Conservation (phyloP, 2,113 vertebrate species). For the Tauraco erythrolophus region DNA sequence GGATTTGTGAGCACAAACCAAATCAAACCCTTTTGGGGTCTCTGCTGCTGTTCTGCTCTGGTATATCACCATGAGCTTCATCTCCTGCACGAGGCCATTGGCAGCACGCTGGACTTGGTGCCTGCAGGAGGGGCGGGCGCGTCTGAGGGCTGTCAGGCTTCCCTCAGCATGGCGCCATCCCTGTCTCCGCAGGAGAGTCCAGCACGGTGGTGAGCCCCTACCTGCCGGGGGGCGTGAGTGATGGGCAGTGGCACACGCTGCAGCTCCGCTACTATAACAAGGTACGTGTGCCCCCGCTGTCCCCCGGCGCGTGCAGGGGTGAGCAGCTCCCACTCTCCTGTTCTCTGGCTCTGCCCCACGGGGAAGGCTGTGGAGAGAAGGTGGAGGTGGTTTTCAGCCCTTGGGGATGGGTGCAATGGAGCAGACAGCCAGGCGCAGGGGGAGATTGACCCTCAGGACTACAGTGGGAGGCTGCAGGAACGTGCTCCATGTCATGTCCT, state of each 20-base stretch:
- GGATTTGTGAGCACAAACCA: not conserved
- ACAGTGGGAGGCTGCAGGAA: not conserved
- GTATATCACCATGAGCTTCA: not conserved
- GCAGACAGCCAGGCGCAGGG: not conserved
- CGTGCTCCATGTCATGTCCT: accelerated
- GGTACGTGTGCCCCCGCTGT: constrained; percentile 68
- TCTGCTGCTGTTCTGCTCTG: not conserved
- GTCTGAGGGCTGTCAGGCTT: accelerated
- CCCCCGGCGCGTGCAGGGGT: accelerated
- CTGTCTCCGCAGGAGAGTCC: constrained; percentile 84
- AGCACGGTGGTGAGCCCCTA: constrained; percentile 94
- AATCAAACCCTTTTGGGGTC: not conserved
- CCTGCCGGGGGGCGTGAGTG: constrained; percentile 90
- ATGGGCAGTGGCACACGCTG: constrained; percentile 94
- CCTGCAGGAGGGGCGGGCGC: accelerated
- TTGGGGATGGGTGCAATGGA: not conserved
- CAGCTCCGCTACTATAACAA: constrained; percentile 97
- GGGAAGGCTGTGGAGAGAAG: not conserved
- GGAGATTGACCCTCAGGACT: not conserved
- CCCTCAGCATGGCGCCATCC: not conserved
- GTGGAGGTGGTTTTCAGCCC: not conserved
- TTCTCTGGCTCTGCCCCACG: not conserved
- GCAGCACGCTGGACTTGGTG: accelerated
- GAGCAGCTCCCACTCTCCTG: not conserved
- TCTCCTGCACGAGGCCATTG: accelerated